Base-by-base conservation (phyloP, 2,113 vertebrate genomes). In the Centrocercus urophasianus region DNA sequence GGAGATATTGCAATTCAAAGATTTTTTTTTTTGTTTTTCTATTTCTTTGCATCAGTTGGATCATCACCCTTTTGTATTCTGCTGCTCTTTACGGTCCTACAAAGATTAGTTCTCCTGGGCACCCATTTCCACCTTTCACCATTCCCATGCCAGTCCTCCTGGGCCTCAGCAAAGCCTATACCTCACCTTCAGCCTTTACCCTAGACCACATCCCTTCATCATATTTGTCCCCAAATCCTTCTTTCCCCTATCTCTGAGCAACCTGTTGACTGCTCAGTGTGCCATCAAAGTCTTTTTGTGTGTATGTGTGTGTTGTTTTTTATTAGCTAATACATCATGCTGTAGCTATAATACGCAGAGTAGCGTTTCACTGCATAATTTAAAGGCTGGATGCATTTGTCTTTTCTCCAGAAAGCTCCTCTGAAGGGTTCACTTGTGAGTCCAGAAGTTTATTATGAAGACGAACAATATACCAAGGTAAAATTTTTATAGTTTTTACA, bases 291-390 rank as follows among this genome's bases (percentile, higher is more conserved):
- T 24, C 70, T 94, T 81, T 82, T 22, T 3, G 4, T 56, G 10
- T 56, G 13, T 57, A 10, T 56, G 14, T 32, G 2, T 57, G 0
- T 16, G 42, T 43, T 56, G 32, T 60, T 27, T 57, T 95, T 97
- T 96, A 95, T 78, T 83, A 78, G 67, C 28, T 69, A 80, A 95
- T 92, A 69, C 19, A 86, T 94, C 83, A 90, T 18, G 12, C 42
- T 69, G 30, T 75, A 94, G 88, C 50, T 71, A 27, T 83, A 95
- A 89, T 50, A 90, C 88, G 88, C 77, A 67, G 57, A 83, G 64
- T 79, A 60, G 73, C 69, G 69, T 94, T 95, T 97, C 64, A 70
- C 71, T 70, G 93, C 91, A 92, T 81, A 76, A 84, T 86, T 90
- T 91, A 79, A 78, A 86, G 88, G 84, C 42, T 48, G 40, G 34